phyloP scores from a whole-genome alignment of 2,113 vertebrate genomes.

The Larimichthys polyactis region DNA sequence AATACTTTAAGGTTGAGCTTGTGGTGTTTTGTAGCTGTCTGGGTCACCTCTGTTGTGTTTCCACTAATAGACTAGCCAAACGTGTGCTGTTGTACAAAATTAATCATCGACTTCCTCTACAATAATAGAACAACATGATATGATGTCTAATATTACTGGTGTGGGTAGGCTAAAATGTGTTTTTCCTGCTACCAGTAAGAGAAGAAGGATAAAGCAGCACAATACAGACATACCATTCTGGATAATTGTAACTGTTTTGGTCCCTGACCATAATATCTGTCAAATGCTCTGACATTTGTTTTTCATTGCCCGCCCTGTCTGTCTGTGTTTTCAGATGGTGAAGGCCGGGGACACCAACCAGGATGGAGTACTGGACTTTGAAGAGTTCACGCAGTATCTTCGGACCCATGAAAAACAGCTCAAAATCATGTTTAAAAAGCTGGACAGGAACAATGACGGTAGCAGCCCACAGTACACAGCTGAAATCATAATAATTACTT shows the following conservation, averaged over 20 bases:
- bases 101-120: background rate
- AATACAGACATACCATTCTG: background rate
- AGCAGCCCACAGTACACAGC: background rate
- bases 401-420: conserved; percentile 87
- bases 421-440: conserved; percentile 88
- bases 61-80: background rate
- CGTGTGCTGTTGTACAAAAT: background rate
- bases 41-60: conserved; percentile 28
- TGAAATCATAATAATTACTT: background rate
- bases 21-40: conserved; percentile 1
- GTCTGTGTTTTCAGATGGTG: conserved; percentile 81
- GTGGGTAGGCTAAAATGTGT: background rate
- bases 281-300: background rate
- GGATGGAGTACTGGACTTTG: conserved; percentile 88
- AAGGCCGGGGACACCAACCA: conserved; percentile 81
- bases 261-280: background rate
- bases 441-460: conserved; percentile 92
- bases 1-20: background rate
- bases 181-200: background rate
- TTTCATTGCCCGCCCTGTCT: background rate
- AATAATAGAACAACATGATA: background rate
- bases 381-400: conserved; percentile 89
- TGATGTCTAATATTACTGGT: background rate
- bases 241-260: background rate
- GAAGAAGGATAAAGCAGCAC: background rate